Evolutionary conservation across 1,140 invertebrate genomes (phyloP), one percentile per base, ranked within the genome.

Genomic region (Drosophila ogumai): DNA sequence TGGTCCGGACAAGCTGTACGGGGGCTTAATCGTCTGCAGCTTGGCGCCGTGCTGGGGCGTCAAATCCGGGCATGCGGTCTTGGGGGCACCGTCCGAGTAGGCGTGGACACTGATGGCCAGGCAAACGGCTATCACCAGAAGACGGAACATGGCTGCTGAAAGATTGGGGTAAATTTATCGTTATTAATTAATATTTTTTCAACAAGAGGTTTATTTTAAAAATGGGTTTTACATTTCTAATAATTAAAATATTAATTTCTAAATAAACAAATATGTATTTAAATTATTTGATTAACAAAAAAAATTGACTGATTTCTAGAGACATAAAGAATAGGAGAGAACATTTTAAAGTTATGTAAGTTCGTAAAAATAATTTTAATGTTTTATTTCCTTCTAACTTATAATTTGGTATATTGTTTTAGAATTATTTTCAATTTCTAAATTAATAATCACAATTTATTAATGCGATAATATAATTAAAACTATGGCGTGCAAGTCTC

Each of bases 11-110:
- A 90, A 58, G 25, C 64, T 82, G 19, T 91, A 90, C 6, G 86
- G 86, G 0, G 86, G 75, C 61, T 90, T 85, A 7, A 10, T 47
- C 3, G 68, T 67, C 61, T 92, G 91, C 52, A 71, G 40, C 31
- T 77, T 55, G n/a, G 90, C 82, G 3, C 85, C 82, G 49, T 92
- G 91, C 67, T 92, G 85, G 3, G 91, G 91, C 1, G 82, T 88
- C 31, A 92, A 52, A 40, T 92, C 90, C n/a, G 58, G 47, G 41
- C 91, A 92, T 8, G 87, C 75, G 7, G 49, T 52, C 38, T 72
- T 74, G 0, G 91, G 91, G 15, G 82, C 91, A 3, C 91, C 91
- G 6, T 86, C 73, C 6, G 82, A 81, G 54, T 92, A 88, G 28
- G 71, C 81, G 6, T 82, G 52, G 8, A 60, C 84, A 25, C 87